Conservation (phyloP, 2,797 vertebrate species). For the Chrysolophus pictus region DNA sequence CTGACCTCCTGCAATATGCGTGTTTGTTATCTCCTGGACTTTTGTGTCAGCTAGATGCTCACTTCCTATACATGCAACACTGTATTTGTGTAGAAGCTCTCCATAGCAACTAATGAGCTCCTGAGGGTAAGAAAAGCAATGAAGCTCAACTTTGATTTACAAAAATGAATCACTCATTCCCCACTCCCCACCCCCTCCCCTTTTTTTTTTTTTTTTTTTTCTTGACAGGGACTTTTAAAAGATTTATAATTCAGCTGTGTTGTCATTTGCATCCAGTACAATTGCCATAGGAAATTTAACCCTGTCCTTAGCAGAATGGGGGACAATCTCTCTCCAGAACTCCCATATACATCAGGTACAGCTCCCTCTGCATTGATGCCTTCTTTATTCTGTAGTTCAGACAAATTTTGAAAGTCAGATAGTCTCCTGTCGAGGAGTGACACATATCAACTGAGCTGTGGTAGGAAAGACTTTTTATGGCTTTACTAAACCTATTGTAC, state of each 20-base stretch:
- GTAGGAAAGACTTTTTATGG: background rate
- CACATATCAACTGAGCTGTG: background rate
- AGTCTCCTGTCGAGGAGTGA: background rate
- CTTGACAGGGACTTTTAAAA: constrained; percentile 10
- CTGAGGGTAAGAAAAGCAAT: constrained; percentile 17
- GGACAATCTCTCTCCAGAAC: background rate
- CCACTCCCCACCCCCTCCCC: background rate
- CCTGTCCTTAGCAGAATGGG: background rate
- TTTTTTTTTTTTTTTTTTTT: background rate
- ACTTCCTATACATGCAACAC: background rate
- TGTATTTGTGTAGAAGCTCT: constrained; percentile 41
- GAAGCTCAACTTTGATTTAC: constrained; percentile 54
- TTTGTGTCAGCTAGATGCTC: constrained; percentile 27
- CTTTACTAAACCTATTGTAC: background rate
- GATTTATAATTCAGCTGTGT: constrained; percentile 1
- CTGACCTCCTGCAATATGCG: background rate
- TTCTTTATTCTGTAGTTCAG: background rate
- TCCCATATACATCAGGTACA: background rate
- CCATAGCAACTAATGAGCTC: constrained; percentile 56
- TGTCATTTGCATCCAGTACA: background rate
- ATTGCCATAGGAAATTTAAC: background rate
- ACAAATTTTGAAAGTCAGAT: background rate
- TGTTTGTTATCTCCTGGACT: background rate
- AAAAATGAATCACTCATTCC: background rate
- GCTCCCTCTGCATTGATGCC: accelerated